A percentile compares a stretch with the other conserved stretches of the same genome.
Conservation (phyloP, 2,888 invertebrate species). For the Eristalis intricaria region DNA sequence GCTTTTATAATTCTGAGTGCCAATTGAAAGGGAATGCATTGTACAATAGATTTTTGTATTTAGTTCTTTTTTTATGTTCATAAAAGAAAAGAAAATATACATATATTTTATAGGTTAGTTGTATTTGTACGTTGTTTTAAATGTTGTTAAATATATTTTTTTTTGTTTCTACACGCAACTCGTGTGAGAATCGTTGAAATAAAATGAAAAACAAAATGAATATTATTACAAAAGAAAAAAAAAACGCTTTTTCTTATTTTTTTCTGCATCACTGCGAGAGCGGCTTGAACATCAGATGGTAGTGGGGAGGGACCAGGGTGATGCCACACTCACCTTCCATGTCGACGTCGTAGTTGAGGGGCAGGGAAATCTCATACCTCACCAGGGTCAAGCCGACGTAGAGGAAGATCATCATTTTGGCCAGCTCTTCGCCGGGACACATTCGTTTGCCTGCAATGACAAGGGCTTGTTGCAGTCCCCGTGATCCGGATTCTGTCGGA, state of each 20-base stretch:
- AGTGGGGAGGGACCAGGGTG: constrained; percentile 86
- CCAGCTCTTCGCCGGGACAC: constrained; percentile 93
- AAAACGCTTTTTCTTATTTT: constrained; percentile 9
- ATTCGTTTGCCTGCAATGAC: constrained; percentile 87
- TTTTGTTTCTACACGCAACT: constrained; percentile 15
- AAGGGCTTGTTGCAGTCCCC: background rate
- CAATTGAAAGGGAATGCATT: constrained; percentile 57
- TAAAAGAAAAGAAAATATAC: constrained; percentile 12
- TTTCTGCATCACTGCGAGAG: constrained; percentile 28
- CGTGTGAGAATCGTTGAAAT: constrained; percentile 46
- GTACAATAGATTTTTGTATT: constrained; percentile 54
- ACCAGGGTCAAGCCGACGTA: constrained; percentile 85
- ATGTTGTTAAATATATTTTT: constrained; percentile 65
- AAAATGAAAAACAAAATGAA: constrained; percentile 59
- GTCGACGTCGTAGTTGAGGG: constrained; percentile 81
- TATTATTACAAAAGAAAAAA: constrained; percentile 43
- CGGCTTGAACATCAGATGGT: constrained; percentile 79
- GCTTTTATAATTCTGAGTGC: constrained; percentile 65
- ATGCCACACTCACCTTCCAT: constrained; percentile 89
- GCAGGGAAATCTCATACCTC: constrained; percentile 82
- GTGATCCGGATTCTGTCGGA: background rate
- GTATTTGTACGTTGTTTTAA: constrained; percentile 53
- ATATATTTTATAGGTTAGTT: constrained; percentile 17
- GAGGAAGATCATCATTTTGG: constrained; percentile 86
- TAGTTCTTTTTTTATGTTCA: constrained; percentile 52